phyloP scores from a whole-genome alignment of 2,888 invertebrate genomes.

The Norana najaformis region DNA sequence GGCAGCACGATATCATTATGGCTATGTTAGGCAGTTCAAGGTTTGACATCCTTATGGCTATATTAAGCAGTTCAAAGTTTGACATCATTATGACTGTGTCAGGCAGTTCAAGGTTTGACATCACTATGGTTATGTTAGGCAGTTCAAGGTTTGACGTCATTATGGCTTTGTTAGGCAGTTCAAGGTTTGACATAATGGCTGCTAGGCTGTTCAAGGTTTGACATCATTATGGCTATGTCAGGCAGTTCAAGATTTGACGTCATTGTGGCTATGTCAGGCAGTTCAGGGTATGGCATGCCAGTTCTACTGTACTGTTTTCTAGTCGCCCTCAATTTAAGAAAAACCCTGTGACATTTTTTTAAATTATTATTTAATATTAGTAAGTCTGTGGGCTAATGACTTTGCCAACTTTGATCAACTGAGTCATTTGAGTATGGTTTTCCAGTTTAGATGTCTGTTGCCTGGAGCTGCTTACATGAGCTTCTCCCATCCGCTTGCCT shows the following conservation, averaged over 20 bases:
- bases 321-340: background rate
- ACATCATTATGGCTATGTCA: background rate
- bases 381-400: background rate
- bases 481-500: too few species aligned
- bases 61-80: slow-evolving; percentile 1
- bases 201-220: too few species aligned
- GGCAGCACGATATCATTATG: background rate
- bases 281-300: background rate
- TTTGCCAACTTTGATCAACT: background rate
- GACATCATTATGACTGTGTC: slow-evolving; percentile 1
- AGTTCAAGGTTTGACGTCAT: background rate
- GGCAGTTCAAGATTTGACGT: background rate
- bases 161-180: too few species aligned
- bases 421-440: background rate
- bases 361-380: background rate
- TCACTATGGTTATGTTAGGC: background rate
- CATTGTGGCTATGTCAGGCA: too few species aligned
- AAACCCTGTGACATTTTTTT: background rate
- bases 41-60: background rate
- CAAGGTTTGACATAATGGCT: too few species aligned
- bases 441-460: background rate
- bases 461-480: background rate
- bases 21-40: slow-evolving; percentile 20
- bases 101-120: background rate
- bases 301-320: background rate